Percentiles rank a stretch among this genome's conserved stretches.
These are phyloP conservation scores for Beroe forskalii DNA, from an alignment of 37 sponge, comb jelly and placozoan species.

Conservation along the genomic window DNA sequence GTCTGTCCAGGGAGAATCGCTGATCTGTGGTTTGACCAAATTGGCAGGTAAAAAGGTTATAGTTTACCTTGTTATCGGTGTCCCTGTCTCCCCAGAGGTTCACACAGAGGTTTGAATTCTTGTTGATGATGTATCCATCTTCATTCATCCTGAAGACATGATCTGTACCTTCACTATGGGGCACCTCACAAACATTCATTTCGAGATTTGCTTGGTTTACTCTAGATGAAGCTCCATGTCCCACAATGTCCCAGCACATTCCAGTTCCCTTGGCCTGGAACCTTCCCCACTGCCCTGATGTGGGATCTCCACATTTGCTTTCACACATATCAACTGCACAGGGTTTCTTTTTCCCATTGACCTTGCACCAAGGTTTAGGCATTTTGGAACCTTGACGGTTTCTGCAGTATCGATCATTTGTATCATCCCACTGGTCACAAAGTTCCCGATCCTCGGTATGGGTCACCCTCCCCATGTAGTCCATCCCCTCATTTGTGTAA, in stretches of 20 bases:
- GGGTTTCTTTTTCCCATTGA: slow-evolving; percentile 3
- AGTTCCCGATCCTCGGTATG: not conserved
- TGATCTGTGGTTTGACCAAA: slow-evolving; percentile 9
- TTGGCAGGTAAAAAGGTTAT: slow-evolving; percentile 33
- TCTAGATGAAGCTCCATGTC: not conserved
- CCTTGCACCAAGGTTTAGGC: slow-evolving; percentile 8
- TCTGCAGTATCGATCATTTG: not conserved
- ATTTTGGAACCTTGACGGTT: not conserved
- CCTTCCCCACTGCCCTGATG: slow-evolving; percentile 25
- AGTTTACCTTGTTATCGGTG: not conserved
- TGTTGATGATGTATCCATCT: slow-evolving; percentile 30
- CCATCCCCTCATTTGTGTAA: slow-evolving; percentile 6
- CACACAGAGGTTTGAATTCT: not conserved
- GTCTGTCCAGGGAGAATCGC: not conserved
- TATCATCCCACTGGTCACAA: slow-evolving; percentile 23
- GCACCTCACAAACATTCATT: slow-evolving; percentile 3
- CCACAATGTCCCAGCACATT: slow-evolving; percentile 19
- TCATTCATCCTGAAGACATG: slow-evolving; percentile 60
- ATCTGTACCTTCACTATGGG: not conserved
- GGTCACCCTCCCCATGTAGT: slow-evolving; percentile 26
- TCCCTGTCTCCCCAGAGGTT: not conserved
- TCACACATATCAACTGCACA: slow-evolving; percentile 48
- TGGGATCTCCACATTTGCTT: slow-evolving; percentile 11
- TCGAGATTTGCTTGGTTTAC: not conserved
- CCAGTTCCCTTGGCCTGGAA: slow-evolving; percentile 22